These are phyloP conservation scores for Gymnothorax javanicus DNA, from an alignment of 2,797 vertebrate species.

Conservation along the genomic window DNA sequence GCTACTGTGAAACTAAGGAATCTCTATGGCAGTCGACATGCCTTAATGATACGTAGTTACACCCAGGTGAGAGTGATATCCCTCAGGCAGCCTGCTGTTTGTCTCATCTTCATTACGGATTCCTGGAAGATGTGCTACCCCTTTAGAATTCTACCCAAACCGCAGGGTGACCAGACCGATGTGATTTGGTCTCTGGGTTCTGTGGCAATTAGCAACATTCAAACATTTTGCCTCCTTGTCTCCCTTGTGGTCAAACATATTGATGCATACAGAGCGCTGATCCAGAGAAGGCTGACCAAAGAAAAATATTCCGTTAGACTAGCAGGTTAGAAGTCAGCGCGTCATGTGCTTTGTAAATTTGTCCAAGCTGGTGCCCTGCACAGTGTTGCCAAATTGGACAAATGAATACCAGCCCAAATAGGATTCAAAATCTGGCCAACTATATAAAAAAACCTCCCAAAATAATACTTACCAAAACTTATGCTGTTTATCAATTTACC, in stretches of 20 bases:
- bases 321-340: neutral
- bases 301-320: neutral
- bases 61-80: conserved; percentile 51
- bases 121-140: conserved; percentile 55
- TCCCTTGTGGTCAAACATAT: conserved; percentile 18
- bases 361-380: neutral
- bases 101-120: conserved; percentile 55
- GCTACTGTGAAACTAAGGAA: neutral
- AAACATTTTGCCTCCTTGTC: neutral
- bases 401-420: too few relatives aligned
- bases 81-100: conserved; percentile 46
- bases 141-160: conserved; percentile 58
- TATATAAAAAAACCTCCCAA: too few relatives aligned
- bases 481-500: too few relatives aligned
- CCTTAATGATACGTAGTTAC: conserved; percentile 25
- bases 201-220: neutral
- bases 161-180: conserved; percentile 47
- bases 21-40: neutral
- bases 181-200: conserved; percentile 35
- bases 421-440: too few relatives aligned
- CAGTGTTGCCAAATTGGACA: too few relatives aligned
- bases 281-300: neutral
- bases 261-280: neutral
- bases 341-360: neutral
- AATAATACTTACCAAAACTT: too few relatives aligned